phyloP scores from a whole-genome alignment of 2,797 vertebrate species.

The Periparus ater region DNA sequence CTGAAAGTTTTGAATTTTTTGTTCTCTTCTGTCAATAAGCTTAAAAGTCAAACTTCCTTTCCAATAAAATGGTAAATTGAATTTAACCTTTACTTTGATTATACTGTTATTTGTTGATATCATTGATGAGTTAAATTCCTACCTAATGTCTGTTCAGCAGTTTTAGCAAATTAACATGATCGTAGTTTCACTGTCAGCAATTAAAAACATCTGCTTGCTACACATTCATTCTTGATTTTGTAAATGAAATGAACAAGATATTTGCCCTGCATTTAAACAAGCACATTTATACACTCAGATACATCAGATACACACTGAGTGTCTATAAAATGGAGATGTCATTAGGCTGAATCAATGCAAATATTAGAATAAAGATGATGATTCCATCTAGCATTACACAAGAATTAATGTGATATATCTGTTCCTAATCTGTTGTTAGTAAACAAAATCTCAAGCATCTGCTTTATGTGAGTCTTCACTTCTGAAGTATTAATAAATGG shows the following conservation, averaged over 20 bases:
- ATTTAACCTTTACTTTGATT: background rate
- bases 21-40: background rate
- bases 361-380: background rate
- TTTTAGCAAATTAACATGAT: background rate
- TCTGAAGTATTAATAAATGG: background rate
- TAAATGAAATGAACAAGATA: background rate
- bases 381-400: accelerated
- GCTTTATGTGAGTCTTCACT: background rate
- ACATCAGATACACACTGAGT: background rate
- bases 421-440: background rate
- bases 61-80: background rate
- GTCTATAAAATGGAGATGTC: background rate
- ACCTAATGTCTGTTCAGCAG: background rate
- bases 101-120: background rate
- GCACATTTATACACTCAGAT: background rate
- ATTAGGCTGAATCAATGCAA: background rate
- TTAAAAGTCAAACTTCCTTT: background rate
- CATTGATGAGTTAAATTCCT: background rate
- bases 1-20: background rate
- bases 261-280: background rate
- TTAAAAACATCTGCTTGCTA: background rate
- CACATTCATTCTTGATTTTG: background rate
- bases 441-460: background rate
- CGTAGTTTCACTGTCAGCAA: background rate
- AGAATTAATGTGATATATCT: background rate